phyloP scores from a whole-genome alignment of 2,888 invertebrate species.

The Netelia virgata region DNA sequence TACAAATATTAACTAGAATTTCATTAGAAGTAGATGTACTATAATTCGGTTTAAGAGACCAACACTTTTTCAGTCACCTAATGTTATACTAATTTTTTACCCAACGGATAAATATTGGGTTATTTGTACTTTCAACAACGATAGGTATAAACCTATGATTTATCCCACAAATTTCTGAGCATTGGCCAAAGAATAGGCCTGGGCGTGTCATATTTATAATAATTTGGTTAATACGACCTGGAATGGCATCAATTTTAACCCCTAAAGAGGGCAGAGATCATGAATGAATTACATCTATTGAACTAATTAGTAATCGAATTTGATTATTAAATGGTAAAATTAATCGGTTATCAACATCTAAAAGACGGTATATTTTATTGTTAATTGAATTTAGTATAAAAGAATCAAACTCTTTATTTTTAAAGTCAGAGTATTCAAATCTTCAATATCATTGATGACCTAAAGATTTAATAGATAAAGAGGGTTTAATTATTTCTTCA shows the following conservation, averaged over 20 bases:
- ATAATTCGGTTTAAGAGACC: no score
- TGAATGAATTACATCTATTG: conserved; percentile 89
- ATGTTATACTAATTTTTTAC: conserved; percentile 84
- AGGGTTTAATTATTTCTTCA: conserved; percentile 88
- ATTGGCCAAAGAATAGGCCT: conserved; percentile 91
- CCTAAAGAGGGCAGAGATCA: conserved; percentile 88
- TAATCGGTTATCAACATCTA: conserved; percentile 89
- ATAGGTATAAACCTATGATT: no score
- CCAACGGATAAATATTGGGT: conserved; percentile 79
- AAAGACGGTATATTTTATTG: conserved; percentile 85
- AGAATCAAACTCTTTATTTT: conserved; percentile 87
- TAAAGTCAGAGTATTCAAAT: conserved; percentile 89
- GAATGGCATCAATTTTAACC: conserved; percentile 89
- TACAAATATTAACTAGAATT: no score
- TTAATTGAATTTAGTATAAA: conserved; percentile 86
- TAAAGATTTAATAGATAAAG: conserved; percentile 88
- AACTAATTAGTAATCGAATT: conserved; percentile 88
- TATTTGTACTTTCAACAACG: no score
- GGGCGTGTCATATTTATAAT: conserved; percentile 86
- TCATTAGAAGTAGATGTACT: no score
- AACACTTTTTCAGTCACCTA: conserved; percentile 88
- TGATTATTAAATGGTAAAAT: conserved; percentile 87
- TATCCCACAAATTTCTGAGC: conserved; percentile 93
- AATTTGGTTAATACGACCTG: conserved; percentile 89
- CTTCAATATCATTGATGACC: conserved; percentile 90